phyloP scores from a whole-genome alignment of 2,888 invertebrate genomes.

The Mimachlamys varia region DNA sequence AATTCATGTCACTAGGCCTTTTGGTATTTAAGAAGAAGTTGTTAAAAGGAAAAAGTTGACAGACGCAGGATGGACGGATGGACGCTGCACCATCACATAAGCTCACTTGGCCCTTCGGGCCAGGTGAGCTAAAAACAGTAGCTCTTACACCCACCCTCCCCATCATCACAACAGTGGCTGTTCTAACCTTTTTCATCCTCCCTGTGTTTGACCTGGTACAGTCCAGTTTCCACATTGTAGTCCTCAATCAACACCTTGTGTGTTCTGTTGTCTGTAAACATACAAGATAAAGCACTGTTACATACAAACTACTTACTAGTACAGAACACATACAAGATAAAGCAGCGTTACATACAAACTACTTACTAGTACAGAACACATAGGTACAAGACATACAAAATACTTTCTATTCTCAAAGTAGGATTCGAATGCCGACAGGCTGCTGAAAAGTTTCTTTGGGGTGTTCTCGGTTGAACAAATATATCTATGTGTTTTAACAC shows the following conservation, averaged over 20 bases:
- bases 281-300: background rate
- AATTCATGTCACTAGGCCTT: too few relatives aligned
- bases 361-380: background rate
- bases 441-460: too few relatives aligned
- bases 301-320: background rate
- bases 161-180: background rate
- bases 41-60: too few relatives aligned
- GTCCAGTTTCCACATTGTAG: conserved; percentile 75
- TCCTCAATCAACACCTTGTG: conserved; percentile 78
- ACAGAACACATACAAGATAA: background rate
- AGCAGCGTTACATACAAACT: background rate
- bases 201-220: conserved; percentile 77
- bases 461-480: too few relatives aligned
- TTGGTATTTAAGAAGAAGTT: too few relatives aligned
- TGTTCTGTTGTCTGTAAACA: conserved; percentile 76
- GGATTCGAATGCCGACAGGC: too few relatives aligned
- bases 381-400: background rate
- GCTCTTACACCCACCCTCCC: background rate
- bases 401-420: too few relatives aligned
- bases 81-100: too few relatives aligned
- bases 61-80: too few relatives aligned
- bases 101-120: too few relatives aligned
- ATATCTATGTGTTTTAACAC: too few relatives aligned
- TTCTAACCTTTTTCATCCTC: conserved; percentile 56
- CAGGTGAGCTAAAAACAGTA: too few relatives aligned